Evolutionary conservation across 2,888 invertebrate genomes (phyloP), one percentile per base, ranked within the genome.

Genomic region (Acronicta psi): DNA sequence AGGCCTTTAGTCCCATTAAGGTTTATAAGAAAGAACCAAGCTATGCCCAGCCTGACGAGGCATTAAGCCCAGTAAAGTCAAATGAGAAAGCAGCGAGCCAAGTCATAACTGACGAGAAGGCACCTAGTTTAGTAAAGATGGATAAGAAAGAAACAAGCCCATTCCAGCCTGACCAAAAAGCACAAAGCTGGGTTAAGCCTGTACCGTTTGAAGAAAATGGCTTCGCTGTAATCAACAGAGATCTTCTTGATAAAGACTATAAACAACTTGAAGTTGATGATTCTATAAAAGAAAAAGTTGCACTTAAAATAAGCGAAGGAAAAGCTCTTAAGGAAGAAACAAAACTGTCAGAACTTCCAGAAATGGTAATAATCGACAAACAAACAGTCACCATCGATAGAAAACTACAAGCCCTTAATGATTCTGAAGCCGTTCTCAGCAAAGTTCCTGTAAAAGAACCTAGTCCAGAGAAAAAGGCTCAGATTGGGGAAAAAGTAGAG

Each of bases 311-410:
- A 9, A 45, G 36, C 10, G 37, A 17, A 46, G 1, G 36, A 5
- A 25, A 38, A n/a, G 1, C 14, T 36, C 3, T 29, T 3, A 10
- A 60, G 42, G 42, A 57, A 18, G 20, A 20, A 43, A 9, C 23
- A 23, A 65, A 62, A 56, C 55, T 74, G 29, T 82, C 84, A 64
- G 80, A 78, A 6, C n/a, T 20, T 17, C 38, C 34, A 6, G 20
- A 37, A 18, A 61, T 77, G 57, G 88, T 89, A 80, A 88, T 86
- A 57, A 61, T 87, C 37, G 90, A 90, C 71, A 88, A 90, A 81
- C 87, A 87, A 79, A 85, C 88, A 55, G 59, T 69, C 73, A 75
- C 75, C 77, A 77, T 76, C 77, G 75, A 76, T 75, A 52, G 64
- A 9, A 58, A 45, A 55, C 34, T 49, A 58, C 59, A 61, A 45